Percentiles rank a stretch among this genome's conserved stretches.
Evolutionary conservation across 2,888 invertebrate species (phyloP).

Genomic region (Choristoneura rosaceana): DNA sequence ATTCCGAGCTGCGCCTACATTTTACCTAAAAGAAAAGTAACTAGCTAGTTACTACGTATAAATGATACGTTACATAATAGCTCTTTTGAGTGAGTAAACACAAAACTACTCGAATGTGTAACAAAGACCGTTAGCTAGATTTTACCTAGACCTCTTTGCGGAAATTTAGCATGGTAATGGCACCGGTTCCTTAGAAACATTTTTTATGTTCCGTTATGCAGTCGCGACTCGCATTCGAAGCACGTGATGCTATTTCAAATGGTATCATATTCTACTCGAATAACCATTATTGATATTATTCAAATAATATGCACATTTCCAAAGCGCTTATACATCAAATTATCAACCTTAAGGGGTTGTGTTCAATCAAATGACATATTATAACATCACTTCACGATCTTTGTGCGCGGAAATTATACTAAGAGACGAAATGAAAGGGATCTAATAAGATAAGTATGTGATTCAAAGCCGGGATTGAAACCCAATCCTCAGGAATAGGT

Average conservation of each 20-base stretch:
- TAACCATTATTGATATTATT: conserved; percentile 51
- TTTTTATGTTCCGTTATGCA: conserved; percentile 66
- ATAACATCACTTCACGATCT: conserved; percentile 29
- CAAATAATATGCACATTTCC: background rate
- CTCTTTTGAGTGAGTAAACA: conserved; percentile 22
- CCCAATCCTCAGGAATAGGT: conserved; percentile 26
- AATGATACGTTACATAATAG: background rate
- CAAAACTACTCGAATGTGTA: conserved; percentile 29
- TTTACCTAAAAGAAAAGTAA: background rate
- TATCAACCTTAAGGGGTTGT: conserved; percentile 26
- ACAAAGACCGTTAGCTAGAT: conserved; percentile 57
- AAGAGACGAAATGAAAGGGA: conserved; percentile 43
- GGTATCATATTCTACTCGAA: conserved; percentile 53
- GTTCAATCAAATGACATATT: conserved; percentile 19
- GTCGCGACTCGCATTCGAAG: conserved; percentile 61
- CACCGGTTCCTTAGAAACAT: conserved; percentile 64
- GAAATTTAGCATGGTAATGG: conserved; percentile 66
- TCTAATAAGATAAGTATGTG: conserved; percentile 34
- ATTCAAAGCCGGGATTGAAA: conserved; percentile 4
- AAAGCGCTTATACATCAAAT: conserved; percentile 17
- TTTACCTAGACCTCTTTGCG: conserved; percentile 59
- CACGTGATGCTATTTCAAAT: conserved; percentile 69
- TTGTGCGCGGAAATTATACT: conserved; percentile 21
- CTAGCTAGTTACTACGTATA: background rate
- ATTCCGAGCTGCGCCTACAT: background rate